phyloP scores from a whole-genome alignment of 1,140 invertebrate genomes.

The Patella vulgata region DNA sequence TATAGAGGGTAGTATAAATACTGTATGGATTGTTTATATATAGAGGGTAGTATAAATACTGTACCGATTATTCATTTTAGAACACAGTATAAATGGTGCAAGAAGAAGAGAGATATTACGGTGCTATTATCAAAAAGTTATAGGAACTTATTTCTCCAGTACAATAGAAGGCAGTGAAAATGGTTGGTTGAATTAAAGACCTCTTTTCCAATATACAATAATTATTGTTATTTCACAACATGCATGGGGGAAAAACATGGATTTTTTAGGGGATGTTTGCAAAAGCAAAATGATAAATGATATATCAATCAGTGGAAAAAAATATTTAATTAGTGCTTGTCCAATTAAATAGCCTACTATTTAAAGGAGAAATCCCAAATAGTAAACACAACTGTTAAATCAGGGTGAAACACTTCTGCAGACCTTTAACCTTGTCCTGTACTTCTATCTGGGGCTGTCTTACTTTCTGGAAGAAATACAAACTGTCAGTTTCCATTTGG shows the following conservation, averaged over 20 bases:
- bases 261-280: not conserved
- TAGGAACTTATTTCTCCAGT: constrained; percentile 52
- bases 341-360: not conserved
- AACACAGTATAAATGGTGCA: constrained; percentile 27
- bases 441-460: not conserved
- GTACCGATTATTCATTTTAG: too few species aligned
- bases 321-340: too few species aligned
- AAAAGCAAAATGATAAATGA: not conserved
- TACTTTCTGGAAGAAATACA: not conserved
- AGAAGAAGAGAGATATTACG: constrained; percentile 49
- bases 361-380: too few species aligned
- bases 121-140: constrained; percentile 58
- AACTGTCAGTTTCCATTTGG: too few species aligned
- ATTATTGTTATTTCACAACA: not conserved
- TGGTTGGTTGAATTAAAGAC: constrained; percentile 20
- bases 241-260: not conserved
- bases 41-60: too few species aligned
- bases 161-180: constrained; percentile 43
- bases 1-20: too few species aligned
- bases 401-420: too few species aligned
- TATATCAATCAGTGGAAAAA: not conserved
- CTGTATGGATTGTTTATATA: too few species aligned
- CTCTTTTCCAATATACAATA: not conserved
- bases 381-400: too few species aligned
- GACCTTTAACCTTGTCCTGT: too few species aligned